phyloP scores from a whole-genome alignment of 2,797 vertebrate species.

The Xiphorhynchus erythropygius region DNA sequence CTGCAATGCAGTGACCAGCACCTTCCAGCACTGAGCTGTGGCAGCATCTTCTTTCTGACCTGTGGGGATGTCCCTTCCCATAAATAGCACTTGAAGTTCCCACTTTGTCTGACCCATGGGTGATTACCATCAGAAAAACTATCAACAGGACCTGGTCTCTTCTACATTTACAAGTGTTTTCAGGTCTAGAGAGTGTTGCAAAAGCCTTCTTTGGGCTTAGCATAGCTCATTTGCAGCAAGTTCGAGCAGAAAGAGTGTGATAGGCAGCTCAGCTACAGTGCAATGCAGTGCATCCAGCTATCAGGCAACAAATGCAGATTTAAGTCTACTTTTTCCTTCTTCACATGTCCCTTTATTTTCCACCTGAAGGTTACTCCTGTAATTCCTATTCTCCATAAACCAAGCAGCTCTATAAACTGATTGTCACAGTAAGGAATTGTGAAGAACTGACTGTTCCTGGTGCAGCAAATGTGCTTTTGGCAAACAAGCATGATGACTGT shows the following conservation, averaged over 20 bases:
- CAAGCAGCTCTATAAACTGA: not conserved
- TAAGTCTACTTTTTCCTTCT: not conserved
- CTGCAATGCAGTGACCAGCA: not conserved
- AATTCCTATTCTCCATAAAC: not conserved
- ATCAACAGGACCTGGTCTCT: not conserved
- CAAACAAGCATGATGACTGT: not conserved
- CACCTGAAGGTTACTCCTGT: not conserved
- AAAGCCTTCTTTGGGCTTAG: not conserved
- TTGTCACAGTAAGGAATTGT: accelerated
- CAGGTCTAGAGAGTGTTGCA: not conserved
- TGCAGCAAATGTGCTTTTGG: not conserved
- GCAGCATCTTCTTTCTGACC: not conserved
- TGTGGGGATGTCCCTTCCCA: not conserved
- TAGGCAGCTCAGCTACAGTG: not conserved
- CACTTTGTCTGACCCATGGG: accelerated
- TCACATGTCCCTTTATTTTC: not conserved
- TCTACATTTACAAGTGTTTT: not conserved
- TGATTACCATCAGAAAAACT: not conserved
- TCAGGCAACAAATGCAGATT: not conserved
- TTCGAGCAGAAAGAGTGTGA: not conserved
- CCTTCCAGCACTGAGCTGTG: not conserved
- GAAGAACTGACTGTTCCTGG: not conserved
- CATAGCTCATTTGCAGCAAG: not conserved
- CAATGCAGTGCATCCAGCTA: not conserved
- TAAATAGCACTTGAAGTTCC: not conserved